Evolutionary conservation across 1,140 invertebrate genomes (phyloP).

Genomic region (Daktulosphaira vitifoliae): DNA sequence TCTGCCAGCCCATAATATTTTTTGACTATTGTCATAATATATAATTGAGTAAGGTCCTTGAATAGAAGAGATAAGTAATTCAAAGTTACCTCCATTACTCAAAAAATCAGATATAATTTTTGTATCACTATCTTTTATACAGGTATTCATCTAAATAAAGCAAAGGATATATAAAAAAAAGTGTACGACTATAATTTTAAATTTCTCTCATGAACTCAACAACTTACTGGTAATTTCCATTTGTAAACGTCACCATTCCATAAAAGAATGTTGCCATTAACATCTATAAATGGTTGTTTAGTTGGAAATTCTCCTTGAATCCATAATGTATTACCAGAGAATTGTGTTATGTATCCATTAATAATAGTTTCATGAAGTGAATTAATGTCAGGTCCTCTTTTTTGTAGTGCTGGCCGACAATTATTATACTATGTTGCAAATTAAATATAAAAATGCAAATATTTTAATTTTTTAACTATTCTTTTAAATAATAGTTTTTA

Average conservation of each 20-base stretch:
- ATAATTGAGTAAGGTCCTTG: constrained; percentile 78
- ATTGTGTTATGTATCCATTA: neutral
- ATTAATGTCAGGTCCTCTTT: constrained; percentile 33
- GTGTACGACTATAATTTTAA: no score
- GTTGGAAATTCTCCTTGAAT: constrained; percentile 36
- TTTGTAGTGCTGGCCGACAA: constrained; percentile 12
- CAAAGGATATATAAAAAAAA: neutral
- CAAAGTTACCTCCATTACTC: neutral
- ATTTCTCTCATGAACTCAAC: neutral
- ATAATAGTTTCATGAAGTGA: neutral
- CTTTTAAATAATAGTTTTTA: no score
- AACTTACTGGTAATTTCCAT: constrained; percentile 43
- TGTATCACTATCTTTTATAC: constrained; percentile 3
- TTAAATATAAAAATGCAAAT: neutral
- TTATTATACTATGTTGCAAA: constrained; percentile 14
- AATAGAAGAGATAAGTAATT: constrained; percentile 46
- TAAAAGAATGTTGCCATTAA: constrained; percentile 52
- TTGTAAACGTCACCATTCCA: constrained; percentile 79
- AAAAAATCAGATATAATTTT: constrained; percentile 25
- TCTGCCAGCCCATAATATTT: constrained; percentile 68
- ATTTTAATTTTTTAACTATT: neutral
- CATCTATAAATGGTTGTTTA: constrained; percentile 40
- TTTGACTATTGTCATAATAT: constrained; percentile 53
- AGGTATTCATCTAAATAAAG: neutral
- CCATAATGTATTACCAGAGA: constrained; percentile 34